Evolutionary conservation across 2,113 vertebrate genomes (phyloP).

Genomic region (Dromaius novaehollandiae): DNA sequence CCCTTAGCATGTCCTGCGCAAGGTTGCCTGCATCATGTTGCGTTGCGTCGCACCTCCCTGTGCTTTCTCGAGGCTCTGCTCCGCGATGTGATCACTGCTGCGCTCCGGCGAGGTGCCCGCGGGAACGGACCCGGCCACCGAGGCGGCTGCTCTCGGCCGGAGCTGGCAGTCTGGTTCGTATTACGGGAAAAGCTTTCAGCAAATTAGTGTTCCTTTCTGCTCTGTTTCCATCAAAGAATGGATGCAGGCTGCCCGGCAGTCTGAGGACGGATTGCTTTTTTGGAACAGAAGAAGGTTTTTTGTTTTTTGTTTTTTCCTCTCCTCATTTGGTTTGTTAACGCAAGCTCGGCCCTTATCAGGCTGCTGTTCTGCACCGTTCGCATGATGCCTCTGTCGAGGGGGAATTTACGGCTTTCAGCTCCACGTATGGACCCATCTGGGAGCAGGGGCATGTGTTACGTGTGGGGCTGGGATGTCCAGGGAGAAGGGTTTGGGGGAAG

Average conservation of each 20-base stretch:
- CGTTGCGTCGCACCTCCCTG: background rate
- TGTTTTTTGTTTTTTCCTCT: background rate
- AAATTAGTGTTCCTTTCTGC: conserved; percentile 56
- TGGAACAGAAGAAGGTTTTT: background rate
- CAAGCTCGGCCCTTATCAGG: background rate
- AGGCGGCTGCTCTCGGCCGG: conserved; percentile 13
- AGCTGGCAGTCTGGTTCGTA: background rate
- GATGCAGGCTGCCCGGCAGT: background rate
- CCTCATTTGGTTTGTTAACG: background rate
- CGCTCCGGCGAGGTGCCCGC: rapidly evolving
- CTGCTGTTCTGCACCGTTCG: background rate
- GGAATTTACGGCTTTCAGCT: background rate
- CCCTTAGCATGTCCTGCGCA: rapidly evolving
- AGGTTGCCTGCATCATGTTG: background rate
- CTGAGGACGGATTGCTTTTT: background rate
- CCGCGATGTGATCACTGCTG: background rate
- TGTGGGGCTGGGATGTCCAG: background rate
- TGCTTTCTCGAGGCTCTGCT: no score
- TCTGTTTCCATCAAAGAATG: conserved; percentile 43
- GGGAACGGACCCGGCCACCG: background rate
- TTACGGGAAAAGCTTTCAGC: conserved; percentile 39
- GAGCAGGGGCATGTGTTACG: background rate
- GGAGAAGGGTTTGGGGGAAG: background rate
- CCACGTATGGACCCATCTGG: background rate
- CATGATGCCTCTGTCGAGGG: background rate